Percentiles rank a stretch among this genome's conserved stretches.
phyloP scores from a whole-genome alignment of 35 echinoderm and acorn worm genomes.

The Ophioderma brevispina region DNA sequence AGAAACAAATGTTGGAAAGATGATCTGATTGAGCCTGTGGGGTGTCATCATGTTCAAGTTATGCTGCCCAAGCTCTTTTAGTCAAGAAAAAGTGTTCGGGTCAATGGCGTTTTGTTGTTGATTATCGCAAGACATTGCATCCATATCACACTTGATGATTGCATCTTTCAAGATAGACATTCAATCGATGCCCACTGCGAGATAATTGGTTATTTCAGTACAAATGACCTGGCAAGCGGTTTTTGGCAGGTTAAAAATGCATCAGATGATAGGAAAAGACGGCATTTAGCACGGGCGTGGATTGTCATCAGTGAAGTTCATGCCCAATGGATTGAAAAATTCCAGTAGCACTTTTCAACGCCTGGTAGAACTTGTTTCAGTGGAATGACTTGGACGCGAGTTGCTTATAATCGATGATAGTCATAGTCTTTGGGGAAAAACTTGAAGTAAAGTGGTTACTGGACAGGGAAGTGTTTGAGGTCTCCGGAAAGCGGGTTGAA shows the following conservation, averaged over 20 bases:
- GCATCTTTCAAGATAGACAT: slow-evolving; percentile 55
- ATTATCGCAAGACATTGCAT: slow-evolving; percentile 28
- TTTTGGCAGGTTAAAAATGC: slow-evolving; percentile 34
- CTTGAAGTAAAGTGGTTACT: background rate
- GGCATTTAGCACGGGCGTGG: slow-evolving; percentile 26
- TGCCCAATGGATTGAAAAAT: slow-evolving; percentile 37
- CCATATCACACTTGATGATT: slow-evolving; percentile 12
- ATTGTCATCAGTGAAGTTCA: slow-evolving; percentile 16
- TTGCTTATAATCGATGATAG: slow-evolving; percentile 5
- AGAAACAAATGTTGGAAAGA: slow-evolving; percentile 37
- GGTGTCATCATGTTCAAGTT: background rate
- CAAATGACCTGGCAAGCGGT: slow-evolving; percentile 41
- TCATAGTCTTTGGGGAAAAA: background rate
- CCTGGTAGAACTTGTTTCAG: slow-evolving; percentile 12
- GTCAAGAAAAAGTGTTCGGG: slow-evolving; percentile 50
- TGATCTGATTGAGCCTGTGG: slow-evolving; percentile 25
- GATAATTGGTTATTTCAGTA: slow-evolving; percentile 26
- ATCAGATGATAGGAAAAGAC: slow-evolving; percentile 24
- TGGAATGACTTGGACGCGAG: background rate
- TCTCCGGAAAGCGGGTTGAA: slow-evolving; percentile 18
- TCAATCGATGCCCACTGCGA: slow-evolving; percentile 49
- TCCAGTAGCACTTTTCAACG: slow-evolving; percentile 1
- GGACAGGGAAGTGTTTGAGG: slow-evolving; percentile 4
- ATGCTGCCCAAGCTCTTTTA: slow-evolving; percentile 21
- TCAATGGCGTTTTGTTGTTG: slow-evolving; percentile 19